Percentiles rank a stretch among this genome's conserved stretches.
These are phyloP conservation scores for Halcyon smyrnensis DNA, from an alignment of 2,797 vertebrate species.

Conservation along the genomic window DNA sequence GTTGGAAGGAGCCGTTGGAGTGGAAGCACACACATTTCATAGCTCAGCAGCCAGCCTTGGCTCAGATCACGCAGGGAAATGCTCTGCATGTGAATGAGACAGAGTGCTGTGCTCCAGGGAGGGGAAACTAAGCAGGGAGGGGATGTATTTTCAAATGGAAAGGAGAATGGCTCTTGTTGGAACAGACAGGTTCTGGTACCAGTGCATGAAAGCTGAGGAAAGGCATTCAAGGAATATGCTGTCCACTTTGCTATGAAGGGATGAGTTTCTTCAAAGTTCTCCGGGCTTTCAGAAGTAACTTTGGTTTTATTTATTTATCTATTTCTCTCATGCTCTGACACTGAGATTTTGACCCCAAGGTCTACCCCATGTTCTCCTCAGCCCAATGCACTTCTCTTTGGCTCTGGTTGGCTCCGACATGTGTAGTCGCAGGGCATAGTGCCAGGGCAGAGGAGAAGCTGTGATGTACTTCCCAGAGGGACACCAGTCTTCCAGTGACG, in stretches of 20 bases:
- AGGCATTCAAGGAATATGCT: not conserved
- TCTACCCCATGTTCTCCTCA: not conserved
- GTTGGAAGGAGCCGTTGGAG: rapidly evolving
- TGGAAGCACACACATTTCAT: not conserved
- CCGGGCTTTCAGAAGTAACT: not conserved
- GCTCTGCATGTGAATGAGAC: not conserved
- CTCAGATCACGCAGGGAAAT: rapidly evolving
- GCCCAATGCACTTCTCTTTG: not conserved
- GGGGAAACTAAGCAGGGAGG: rapidly evolving
- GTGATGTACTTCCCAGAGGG: not conserved
- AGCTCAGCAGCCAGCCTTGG: not conserved
- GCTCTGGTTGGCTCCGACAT: not conserved
- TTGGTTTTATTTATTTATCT: not conserved
- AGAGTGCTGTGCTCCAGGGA: rapidly evolving
- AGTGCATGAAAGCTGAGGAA: not conserved
- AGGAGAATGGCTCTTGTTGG: not conserved
- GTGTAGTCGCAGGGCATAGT: not conserved
- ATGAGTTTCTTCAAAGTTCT: not conserved
- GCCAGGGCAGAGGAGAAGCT: not conserved
- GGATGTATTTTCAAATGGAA: not conserved
- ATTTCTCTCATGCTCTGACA: not conserved
- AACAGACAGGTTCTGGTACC: not conserved
- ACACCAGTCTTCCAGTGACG: not conserved
- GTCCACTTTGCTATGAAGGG: not conserved
- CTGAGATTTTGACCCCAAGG: not conserved